Percentiles rank a stretch among this genome's conserved stretches.
Conservation (phyloP, 2,888 invertebrate genomes). For the Amiota communis region DNA sequence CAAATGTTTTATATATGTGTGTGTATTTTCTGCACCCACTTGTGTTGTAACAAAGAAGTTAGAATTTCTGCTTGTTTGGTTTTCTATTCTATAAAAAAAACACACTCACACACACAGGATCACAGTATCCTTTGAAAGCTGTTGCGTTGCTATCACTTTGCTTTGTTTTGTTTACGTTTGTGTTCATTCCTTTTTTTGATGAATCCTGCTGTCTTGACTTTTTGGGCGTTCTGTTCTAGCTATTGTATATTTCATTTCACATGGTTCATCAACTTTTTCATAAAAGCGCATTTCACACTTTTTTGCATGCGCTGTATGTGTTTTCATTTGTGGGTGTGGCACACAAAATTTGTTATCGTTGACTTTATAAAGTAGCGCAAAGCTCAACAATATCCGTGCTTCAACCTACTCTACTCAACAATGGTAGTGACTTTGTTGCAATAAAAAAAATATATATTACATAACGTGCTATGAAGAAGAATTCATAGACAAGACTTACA, state of each 20-base stretch:
- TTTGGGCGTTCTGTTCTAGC: conserved; percentile 9
- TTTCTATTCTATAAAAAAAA: neutral
- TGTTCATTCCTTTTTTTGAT: conserved; percentile 2
- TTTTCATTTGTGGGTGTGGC: neutral
- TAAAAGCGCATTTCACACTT: conserved; percentile 51
- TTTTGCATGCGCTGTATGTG: conserved; percentile 35
- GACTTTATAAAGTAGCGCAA: conserved; percentile 50
- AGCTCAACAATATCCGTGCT: conserved; percentile 4
- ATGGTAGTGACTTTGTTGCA: neutral
- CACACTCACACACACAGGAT: no score
- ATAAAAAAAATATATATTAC: conserved; percentile 24
- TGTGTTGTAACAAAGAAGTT: neutral
- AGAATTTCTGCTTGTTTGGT: conserved; percentile 26
- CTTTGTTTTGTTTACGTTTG: conserved; percentile 6
- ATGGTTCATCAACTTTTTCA: conserved; percentile 40
- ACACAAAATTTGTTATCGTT: conserved; percentile 30
- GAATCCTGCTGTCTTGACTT: conserved; percentile 7
- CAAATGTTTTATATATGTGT: conserved; percentile 24
- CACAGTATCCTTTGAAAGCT: neutral
- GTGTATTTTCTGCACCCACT: neutral
- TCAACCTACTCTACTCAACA: neutral
- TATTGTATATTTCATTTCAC: neutral
- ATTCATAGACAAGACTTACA: neutral
- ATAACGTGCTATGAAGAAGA: neutral
- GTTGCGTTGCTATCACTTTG: conserved; percentile 16